Conservation (phyloP, 2,888 invertebrate species). For the Ornithoptera priamus region DNA sequence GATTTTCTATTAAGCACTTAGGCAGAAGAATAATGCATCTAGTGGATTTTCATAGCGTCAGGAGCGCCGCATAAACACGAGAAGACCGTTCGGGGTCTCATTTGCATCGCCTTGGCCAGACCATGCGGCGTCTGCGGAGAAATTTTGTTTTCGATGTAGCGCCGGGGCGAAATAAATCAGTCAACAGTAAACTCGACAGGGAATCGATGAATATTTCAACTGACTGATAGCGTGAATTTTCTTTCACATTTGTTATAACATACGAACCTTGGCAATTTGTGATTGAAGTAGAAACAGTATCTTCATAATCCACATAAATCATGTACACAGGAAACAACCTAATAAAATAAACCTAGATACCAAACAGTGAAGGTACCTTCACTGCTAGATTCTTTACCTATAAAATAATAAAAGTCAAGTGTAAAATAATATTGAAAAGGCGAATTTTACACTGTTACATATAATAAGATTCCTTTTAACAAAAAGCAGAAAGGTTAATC, state of each 20-base stretch:
- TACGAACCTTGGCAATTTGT: background rate
- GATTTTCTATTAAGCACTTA: constrained; percentile 70
- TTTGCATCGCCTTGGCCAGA: constrained; percentile 57
- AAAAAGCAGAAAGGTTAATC: no score
- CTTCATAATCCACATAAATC: background rate
- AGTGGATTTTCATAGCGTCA: constrained; percentile 59
- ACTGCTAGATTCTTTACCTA: no score
- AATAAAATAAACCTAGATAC: no score
- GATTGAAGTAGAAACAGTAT: background rate
- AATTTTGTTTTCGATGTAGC: constrained; percentile 28
- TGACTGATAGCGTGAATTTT: constrained; percentile 21
- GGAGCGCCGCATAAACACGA: constrained; percentile 52
- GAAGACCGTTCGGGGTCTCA: constrained; percentile 40
- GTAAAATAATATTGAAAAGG: no score
- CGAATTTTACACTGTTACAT: no score
- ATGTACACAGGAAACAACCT: background rate
- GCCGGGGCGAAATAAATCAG: constrained; percentile 29
- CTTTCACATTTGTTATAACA: constrained; percentile 10
- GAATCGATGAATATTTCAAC: constrained; percentile 26
- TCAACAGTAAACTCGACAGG: constrained; percentile 21
- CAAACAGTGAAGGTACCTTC: no score
- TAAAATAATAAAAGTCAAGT: no score
- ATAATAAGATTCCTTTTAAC: no score
- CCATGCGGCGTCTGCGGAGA: constrained; percentile 34
- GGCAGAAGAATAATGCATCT: constrained; percentile 68